Base-by-base conservation (phyloP, 23 tunicate genomes). In the Halocynthia roretzi region DNA sequence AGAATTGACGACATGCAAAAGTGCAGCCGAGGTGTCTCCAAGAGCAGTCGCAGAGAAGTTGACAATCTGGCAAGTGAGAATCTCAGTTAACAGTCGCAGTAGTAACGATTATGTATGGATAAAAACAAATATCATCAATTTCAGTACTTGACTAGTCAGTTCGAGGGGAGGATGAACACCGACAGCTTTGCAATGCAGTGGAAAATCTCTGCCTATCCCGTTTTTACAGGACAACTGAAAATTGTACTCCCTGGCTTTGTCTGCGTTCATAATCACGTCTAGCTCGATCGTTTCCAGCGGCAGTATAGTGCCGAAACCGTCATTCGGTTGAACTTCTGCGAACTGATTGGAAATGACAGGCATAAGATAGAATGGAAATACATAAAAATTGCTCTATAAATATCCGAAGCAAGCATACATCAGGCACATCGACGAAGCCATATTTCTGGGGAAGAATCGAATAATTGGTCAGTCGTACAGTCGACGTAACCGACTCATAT, bases 301-400 rank as follows among this genome's bases (percentile, higher is more conserved):
- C 17, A 92, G 78, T 53, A 92, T 92, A 54, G 80, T 86, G 18
- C 98, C 98, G 54, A 92, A 92, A 11, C 98, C 98, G 53, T 92
- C 87, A 78, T 92, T 92, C 6, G 98, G 98, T 83, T 92, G 98
- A 18, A 92, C 86, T 17, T 92, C 98, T 22, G 89, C 86, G 69
- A 70, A 92, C 98, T 89, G 76, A n/a, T 21, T 61, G 10, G 15
- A 44, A 67, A 18, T 11, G 12, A 67, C 23, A 11, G 2, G 12
- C 14, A 67, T 15, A 21, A 67, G 71, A 67, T 67, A 18, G 23
- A 67, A 18, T 31, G 5, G 5, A 18, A 67, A 5, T 67, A 67
- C 17, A 21, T 18, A 67, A 15, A 67, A 67, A 49, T 18, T 20
- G 48, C 76, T 71, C 31, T 61, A 17, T 58, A 15, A 17, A 58